Evolutionary conservation across 2,888 invertebrate species (phyloP), one percentile per base, ranked within the genome.

Genomic region (Corbicula japonica): DNA sequence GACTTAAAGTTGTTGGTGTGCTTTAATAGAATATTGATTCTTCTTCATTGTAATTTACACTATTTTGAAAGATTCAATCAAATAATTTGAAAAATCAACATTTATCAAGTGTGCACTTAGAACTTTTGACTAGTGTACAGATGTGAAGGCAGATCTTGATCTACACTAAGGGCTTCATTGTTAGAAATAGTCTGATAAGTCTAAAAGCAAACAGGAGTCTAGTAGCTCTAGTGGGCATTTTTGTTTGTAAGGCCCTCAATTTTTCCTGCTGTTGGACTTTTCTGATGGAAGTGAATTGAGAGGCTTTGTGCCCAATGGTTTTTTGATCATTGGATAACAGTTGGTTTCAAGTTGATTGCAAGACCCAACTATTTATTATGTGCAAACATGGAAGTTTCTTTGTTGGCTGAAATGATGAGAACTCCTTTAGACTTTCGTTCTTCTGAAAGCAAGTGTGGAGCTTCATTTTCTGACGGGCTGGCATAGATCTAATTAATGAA

Each of bases 401-500:
- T 38, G 18, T 8, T 8, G 41, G 44, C 62, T 62, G 35, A 48
- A 1, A 62, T 71, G 71, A 71, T 50, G 71, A 71, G 30, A 63
- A 62, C n/a, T 26, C 46, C n/a, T 46, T 23, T 60, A 68, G 80
- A 80, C 76, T 80, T 75, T 80, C 72, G 80, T 80, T 80, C 75
- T 80, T 61, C 80, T 71, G 80, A 76, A 80, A 23, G 52, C 15
- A 44, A n/a, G 12, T 77, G 77, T 63, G 44, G 77, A 77, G 23
- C 26, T 23, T 18, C 23, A 32, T 52, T 21, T 38, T 68, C 74
- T 75, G 75, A 69, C 54, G 28, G 46, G 58, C 30, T 44, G 28
- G 38, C 44, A 28, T 8, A 12, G 8, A 41, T 41, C 10, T 12
- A 8, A 12, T 8, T 41, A 41, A 12, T 41, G 18, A 12, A 41